A percentile compares a stretch with the other conserved stretches of the same genome.
These are phyloP conservation scores for Hystrix brachyura DNA, from an alignment of 2,113 vertebrate species.

Conservation along the genomic window DNA sequence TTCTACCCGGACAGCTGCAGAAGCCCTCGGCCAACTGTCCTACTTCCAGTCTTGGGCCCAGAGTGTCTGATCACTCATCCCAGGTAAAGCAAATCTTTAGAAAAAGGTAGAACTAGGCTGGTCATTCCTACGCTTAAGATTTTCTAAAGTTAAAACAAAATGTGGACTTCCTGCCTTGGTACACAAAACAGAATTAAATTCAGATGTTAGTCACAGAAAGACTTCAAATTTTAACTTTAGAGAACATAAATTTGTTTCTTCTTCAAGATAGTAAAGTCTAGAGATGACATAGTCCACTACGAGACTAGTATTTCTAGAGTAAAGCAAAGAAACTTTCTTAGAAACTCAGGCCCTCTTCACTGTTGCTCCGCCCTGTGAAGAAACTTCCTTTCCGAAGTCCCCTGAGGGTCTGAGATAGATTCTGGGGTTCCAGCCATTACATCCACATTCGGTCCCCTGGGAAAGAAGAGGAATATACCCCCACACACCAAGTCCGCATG, in stretches of 20 bases:
- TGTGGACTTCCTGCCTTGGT: neutral
- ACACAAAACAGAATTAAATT: neutral
- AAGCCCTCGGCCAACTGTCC: neutral
- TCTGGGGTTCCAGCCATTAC: neutral
- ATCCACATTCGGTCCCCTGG: neutral
- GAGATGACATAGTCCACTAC: neutral
- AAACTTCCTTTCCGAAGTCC: neutral
- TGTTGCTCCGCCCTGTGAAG: neutral
- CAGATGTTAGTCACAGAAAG: neutral
- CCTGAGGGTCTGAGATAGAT: neutral
- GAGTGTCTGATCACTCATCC: neutral
- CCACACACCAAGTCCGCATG: neutral
- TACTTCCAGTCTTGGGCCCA: neutral
- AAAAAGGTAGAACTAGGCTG: neutral
- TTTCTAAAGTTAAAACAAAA: neutral
- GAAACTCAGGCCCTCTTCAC: no score
- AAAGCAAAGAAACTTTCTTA: neutral
- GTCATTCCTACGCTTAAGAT: neutral
- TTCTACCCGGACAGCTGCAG: neutral
- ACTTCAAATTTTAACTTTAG: neutral
- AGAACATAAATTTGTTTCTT: neutral
- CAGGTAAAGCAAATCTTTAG: neutral
- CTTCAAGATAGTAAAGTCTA: neutral
- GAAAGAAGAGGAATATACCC: no score
- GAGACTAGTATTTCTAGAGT: neutral